These are phyloP conservation scores for Armadillidium nasatum DNA, from an alignment of 1,140 invertebrate genomes.

Conservation along the genomic window DNA sequence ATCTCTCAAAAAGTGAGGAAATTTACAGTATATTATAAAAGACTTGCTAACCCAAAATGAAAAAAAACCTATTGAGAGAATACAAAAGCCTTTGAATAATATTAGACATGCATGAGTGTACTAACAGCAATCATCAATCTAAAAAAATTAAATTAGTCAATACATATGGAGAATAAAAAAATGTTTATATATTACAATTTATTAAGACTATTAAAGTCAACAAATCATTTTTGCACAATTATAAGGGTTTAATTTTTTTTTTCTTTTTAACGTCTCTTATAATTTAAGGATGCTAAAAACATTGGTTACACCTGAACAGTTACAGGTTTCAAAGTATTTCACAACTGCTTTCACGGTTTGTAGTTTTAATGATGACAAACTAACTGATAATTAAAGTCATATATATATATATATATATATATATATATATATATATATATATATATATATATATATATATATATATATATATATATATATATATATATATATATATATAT, in stretches of 20 bases:
- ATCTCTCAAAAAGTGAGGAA: too few relatives aligned
- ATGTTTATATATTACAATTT: constrained; percentile 6
- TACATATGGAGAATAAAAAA: too few relatives aligned
- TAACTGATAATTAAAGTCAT: not conserved
- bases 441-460: constrained; percentile 15
- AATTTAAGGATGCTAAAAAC: constrained; percentile 8
- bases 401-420: constrained; percentile 8
- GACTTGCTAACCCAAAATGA: too few relatives aligned
- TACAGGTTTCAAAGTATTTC: constrained; percentile 1
- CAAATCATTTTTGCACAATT: constrained; percentile 6
- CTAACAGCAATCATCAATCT: too few relatives aligned
- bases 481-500: constrained; percentile 4
- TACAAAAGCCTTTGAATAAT: too few relatives aligned
- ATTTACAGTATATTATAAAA: too few relatives aligned
- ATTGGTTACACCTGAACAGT: not conserved
- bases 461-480: constrained; percentile 4
- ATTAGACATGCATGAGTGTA: too few relatives aligned
- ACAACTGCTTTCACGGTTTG: constrained; percentile 2
- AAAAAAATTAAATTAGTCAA: too few relatives aligned
- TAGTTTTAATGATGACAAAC: not conserved
- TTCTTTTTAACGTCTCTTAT: not conserved
- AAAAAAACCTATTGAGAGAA: too few relatives aligned
- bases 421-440: constrained; percentile 14
- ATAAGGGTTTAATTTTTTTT: not conserved
- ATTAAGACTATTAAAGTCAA: constrained; percentile 1